phyloP scores from a whole-genome alignment of 2,113 vertebrate genomes.

The Scomber scombrus region DNA sequence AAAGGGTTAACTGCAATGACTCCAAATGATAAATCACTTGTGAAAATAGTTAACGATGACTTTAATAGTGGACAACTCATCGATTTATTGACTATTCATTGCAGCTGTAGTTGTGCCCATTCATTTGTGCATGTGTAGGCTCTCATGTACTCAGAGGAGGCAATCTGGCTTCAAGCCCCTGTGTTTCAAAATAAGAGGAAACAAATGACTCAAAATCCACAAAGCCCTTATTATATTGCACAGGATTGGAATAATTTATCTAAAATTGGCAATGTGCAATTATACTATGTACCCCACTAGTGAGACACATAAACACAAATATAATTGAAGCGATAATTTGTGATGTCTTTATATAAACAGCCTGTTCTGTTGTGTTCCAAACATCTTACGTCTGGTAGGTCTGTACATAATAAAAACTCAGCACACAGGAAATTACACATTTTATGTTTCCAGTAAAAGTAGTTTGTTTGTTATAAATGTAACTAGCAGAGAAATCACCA shows the following conservation, averaged over 20 bases:
- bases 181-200: slow-evolving; percentile 13
- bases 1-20: too few relatives aligned
- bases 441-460: slow-evolving; percentile 38
- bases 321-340: too few relatives aligned
- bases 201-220: not conserved
- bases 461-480: slow-evolving; percentile 10
- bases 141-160: slow-evolving; percentile 15
- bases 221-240: not conserved
- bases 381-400: not conserved
- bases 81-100: too few relatives aligned
- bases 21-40: too few relatives aligned
- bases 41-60: too few relatives aligned
- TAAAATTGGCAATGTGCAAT: not conserved
- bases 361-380: not conserved
- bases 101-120: slow-evolving; percentile 12
- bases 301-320: not conserved
- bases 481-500: slow-evolving; percentile 6
- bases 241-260: not conserved
- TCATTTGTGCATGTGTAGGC: slow-evolving; percentile 27
- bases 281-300: not conserved
- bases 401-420: not conserved
- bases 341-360: too few relatives aligned
- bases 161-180: slow-evolving; percentile 29
- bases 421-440: not conserved
- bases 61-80: too few relatives aligned